Evolutionary conservation across 2,797 vertebrate genomes (phyloP), one percentile per base, ranked within the genome.

Genomic region (Falco novaeseelandiae): DNA sequence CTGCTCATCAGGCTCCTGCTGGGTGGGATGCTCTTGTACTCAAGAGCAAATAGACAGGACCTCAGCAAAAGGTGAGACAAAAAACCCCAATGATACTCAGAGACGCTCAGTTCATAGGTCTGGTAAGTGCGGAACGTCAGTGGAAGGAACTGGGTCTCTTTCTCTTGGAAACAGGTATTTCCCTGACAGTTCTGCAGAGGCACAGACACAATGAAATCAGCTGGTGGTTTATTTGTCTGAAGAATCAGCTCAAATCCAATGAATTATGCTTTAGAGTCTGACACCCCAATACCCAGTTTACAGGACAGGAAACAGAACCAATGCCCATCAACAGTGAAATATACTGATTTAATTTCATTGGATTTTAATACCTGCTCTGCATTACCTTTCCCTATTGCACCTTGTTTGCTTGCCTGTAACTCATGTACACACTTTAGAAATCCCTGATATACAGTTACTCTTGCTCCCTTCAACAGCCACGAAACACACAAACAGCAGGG

Each of bases 161-260:
- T n/a, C 21, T 42, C 49, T 72, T n/a, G 46, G 49, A 90, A 69
- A 74, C 69, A 57, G 6, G 18, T 81, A 55, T 91, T 96, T 92
- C 89, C 86, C 57, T 92, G 90, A 84, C 76, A 94, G 78, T 69
- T 91, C 82, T 90, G 73, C 44, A 87, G 93, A 89, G 34, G 44
- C 44, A 80, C 22, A 81, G 57, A 57, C 19, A 59, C 7, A 3
- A 10, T 77, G 48, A 94, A 80, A 85, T 62, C 67, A 91, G 15
- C 58, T 65, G 34, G 23, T 57, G 92, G 32, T n/a, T 90, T 76
- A 66, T 87, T 84, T 76, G 30, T 82, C 49, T 76, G 54, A 72
- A 87, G 92, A 94, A 79, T 21, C 51, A 87, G 34, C 78, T 86
- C 46, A 87, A 74, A 83, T 91, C 58, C 76, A 32, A 20, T 58